Evolutionary conservation across 64 coral and sea anemone species (phyloP).

Genomic region (Catalaphyllia jardinei): DNA sequence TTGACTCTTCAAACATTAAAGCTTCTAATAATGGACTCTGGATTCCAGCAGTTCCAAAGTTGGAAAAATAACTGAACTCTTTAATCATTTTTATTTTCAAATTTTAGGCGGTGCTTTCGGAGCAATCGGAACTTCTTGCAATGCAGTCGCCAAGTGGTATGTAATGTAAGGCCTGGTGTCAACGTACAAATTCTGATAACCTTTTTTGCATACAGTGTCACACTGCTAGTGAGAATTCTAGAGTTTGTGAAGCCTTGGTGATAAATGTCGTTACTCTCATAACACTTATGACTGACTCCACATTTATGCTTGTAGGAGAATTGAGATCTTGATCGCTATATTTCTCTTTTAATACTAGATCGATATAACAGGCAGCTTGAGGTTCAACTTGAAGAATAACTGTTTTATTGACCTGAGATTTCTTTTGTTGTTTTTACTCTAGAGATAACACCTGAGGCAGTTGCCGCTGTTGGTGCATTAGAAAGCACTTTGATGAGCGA

Average conservation of each 20-base stretch:
- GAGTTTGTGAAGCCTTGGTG: not conserved
- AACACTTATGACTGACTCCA: not conserved
- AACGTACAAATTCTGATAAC: not conserved
- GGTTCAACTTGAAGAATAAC: not conserved
- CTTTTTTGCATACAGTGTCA: not conserved
- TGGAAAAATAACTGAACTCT: too few species aligned
- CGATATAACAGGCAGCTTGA: too few species aligned
- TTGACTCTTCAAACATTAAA: too few species aligned
- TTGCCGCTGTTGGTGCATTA: not conserved
- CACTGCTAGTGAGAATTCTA: not conserved
- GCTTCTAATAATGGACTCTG: too few species aligned
- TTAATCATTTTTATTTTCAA: not conserved
- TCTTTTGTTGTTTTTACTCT: not conserved
- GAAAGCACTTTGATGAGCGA: not conserved
- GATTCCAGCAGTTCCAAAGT: too few species aligned
- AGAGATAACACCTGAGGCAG: not conserved
- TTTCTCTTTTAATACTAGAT: too few species aligned
- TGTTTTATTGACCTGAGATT: not conserved
- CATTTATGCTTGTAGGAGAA: not conserved
- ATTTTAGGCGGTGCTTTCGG: constrained; percentile 1
- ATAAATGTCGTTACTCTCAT: not conserved
- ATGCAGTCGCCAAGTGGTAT: constrained; percentile 29
- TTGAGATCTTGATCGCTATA: not conserved
- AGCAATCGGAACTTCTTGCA: constrained; percentile 16
- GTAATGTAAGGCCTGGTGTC: not conserved